Base-by-base conservation (phyloP, 2,797 vertebrate genomes). In the Oreochromis grahami region DNA sequence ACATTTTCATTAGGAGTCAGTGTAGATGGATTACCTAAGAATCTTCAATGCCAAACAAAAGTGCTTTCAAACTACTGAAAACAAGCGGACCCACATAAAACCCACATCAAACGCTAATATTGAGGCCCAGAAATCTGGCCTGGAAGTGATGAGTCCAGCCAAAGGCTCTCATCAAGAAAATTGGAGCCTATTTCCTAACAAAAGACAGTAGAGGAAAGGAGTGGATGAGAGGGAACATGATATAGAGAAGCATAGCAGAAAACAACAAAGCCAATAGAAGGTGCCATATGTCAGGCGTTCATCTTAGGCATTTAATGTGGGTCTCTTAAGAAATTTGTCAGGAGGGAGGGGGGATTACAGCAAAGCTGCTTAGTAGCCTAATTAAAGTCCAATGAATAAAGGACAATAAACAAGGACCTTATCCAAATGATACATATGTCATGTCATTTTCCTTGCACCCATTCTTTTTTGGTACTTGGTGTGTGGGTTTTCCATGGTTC, bases 271-370 rank as follows among this genome's bases (percentile, higher is more conserved):
- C 90, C 92, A 91, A 84, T 91, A 86, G 90, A 72, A 84, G 80
- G 84, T 87, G 82, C 95, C 93, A 94, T 95, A 95, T 95, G 95
- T 93, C 86, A 72, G 72, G 32, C 34, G 74, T 79, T 85, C 85
- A 84, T 81, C 12, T 17, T 52, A 29, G 84, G 89, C 55, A 84
- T 94, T 94, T 90, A 88, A 90, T 19, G 1, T 80, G 86, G 90
- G 90, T 93, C 93, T 92, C 81, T 60, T 53, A 72, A 90, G 80
- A 88, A 91, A 91, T 90, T 74, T 92, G 65, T 89, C 76, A 26
- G 55, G 84, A n/a, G 77, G 89, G 81, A 56, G 77, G 82, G 76
- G 80, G 63, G 93, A 93, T 94, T 95, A 95, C 60, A 34, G 77
- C 24, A 91, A 95, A 95, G 92, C 92, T 88, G 50, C 92, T 96